phyloP scores from a whole-genome alignment of 2,797 vertebrate species.

The Ctenopoma kingsleyae region DNA sequence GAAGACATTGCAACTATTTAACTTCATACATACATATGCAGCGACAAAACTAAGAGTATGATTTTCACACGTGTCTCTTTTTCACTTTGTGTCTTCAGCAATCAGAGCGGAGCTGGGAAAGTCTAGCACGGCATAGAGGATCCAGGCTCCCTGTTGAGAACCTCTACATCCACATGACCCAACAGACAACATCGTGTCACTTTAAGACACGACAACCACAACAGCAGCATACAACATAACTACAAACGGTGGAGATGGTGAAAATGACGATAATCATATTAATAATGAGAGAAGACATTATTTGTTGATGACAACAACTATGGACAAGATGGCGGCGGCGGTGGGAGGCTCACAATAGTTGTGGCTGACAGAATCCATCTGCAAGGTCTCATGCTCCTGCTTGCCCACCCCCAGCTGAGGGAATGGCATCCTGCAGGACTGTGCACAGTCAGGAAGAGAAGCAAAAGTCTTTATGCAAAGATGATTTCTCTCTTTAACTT shows the following conservation, averaged over 20 bases:
- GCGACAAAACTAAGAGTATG: too few relatives aligned
- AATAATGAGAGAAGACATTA: conserved; percentile 62
- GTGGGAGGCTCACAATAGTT: conserved; percentile 79
- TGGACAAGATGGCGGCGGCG: conserved; percentile 67
- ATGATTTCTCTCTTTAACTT: conserved; percentile 79
- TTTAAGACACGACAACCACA: conserved; percentile 78
- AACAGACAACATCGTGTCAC: conserved; percentile 76
- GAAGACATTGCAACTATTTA: too few relatives aligned
- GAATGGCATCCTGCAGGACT: conserved; percentile 75
- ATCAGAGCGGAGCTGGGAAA: conserved; percentile 98
- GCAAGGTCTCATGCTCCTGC: conserved; percentile 77
- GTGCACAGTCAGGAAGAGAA: conserved; percentile 84
- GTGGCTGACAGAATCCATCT: conserved; percentile 61
- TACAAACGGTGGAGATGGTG: conserved; percentile 11
- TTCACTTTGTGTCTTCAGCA: conserved; percentile 82
- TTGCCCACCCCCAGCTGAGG: conserved; percentile 47
- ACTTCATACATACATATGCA: neutral
- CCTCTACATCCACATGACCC: conserved; percentile 73
- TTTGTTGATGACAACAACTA: conserved; percentile 57
- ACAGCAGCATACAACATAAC: conserved; percentile 69
- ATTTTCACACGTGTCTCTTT: neutral
- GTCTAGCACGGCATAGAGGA: conserved; percentile 92
- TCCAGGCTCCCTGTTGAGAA: conserved; percentile 59
- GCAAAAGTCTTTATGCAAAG: conserved; percentile 89
- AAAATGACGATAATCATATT: conserved; percentile 65